Evolutionary conservation across 2,113 vertebrate genomes (phyloP).

Genomic region (Melanotaenia duboulayi): DNA sequence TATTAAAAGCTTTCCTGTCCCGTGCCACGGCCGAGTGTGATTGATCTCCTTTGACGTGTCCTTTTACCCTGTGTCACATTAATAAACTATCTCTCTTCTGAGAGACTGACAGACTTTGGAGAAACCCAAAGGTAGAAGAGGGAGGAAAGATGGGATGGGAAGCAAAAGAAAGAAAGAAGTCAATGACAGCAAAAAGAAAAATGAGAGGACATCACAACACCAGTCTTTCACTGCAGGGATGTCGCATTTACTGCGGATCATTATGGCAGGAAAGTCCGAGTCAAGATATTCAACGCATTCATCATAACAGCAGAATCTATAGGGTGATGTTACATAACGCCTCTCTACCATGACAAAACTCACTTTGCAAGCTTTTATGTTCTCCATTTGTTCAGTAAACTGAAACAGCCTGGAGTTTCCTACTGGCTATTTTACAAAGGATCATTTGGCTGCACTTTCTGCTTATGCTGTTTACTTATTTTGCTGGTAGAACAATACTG

Average conservation of each 20-base stretch:
- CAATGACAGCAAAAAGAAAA: not conserved
- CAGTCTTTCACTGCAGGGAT: conserved; percentile 22
- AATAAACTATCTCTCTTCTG: conserved; percentile 71
- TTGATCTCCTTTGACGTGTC: conserved; percentile 78
- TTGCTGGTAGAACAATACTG: not conserved
- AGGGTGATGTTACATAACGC: conserved; percentile 32
- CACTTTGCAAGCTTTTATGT: conserved; percentile 10
- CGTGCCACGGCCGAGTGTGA: conserved; percentile 63
- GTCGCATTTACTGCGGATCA: conserved; percentile 39
- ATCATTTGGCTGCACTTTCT: conserved; percentile 29
- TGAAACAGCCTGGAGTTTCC: conserved; percentile 39
- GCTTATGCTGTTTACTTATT: conserved; percentile 22
- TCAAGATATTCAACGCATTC: conserved; percentile 34
- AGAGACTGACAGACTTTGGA: conserved; percentile 69
- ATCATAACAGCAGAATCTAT: conserved; percentile 30
- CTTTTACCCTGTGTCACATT: conserved; percentile 81
- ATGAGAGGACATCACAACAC: conserved; percentile 10
- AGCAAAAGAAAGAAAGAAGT: not conserved
- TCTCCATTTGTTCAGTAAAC: conserved; percentile 7
- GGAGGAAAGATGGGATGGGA: conserved; percentile 4
- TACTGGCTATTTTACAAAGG: conserved; percentile 31
- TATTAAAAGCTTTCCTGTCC: conserved; percentile 74
- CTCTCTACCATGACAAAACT: conserved; percentile 16
- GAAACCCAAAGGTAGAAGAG: conserved; percentile 35
- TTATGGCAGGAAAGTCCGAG: conserved; percentile 23